phyloP scores from a whole-genome alignment of 2,888 invertebrate species.

The Yponomeuta cagnagella region DNA sequence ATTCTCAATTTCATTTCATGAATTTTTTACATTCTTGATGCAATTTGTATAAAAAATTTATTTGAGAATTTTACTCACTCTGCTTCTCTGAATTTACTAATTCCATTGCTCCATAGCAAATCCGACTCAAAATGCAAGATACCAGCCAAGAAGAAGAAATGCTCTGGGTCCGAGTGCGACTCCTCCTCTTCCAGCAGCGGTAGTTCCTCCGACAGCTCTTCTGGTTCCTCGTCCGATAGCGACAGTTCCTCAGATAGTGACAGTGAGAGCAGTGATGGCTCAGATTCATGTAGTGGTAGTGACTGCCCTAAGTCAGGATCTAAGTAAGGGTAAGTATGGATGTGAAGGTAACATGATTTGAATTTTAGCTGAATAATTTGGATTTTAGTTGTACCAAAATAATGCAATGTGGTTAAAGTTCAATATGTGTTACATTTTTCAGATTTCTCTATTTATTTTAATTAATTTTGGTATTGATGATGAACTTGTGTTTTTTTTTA shows the following conservation, averaged over 20 bases:
- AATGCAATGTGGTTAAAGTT: not conserved
- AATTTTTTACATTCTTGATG: too few species aligned
- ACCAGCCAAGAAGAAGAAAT: slow-evolving; percentile 55
- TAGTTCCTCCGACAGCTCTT: slow-evolving; percentile 40
- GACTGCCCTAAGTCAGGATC: not conserved
- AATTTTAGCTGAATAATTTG: not conserved
- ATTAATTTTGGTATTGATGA: slow-evolving; percentile 10
- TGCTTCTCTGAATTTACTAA: too few species aligned
- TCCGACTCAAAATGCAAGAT: slow-evolving; percentile 47
- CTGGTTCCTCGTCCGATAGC: slow-evolving; percentile 47
- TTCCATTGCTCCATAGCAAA: slow-evolving; percentile 34
- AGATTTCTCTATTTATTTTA: slow-evolving; percentile 7
- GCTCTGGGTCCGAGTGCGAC: slow-evolving; percentile 39
- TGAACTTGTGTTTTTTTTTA: slow-evolving; percentile 19
- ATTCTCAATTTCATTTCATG: too few species aligned
- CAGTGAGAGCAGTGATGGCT: slow-evolving; percentile 36
- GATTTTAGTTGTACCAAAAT: not conserved
- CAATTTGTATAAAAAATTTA: too few species aligned
- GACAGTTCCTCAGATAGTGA: slow-evolving; percentile 42
- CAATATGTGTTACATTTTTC: not conserved
- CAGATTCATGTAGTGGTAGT: slow-evolving; percentile 13
- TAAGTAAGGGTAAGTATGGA: slow-evolving; percentile 3
- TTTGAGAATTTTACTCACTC: too few species aligned
- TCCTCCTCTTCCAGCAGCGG: slow-evolving; percentile 27
- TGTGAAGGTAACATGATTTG: not conserved